Base-by-base conservation (phyloP, 2,113 vertebrate genomes). In the Colossoma macropomum region DNA sequence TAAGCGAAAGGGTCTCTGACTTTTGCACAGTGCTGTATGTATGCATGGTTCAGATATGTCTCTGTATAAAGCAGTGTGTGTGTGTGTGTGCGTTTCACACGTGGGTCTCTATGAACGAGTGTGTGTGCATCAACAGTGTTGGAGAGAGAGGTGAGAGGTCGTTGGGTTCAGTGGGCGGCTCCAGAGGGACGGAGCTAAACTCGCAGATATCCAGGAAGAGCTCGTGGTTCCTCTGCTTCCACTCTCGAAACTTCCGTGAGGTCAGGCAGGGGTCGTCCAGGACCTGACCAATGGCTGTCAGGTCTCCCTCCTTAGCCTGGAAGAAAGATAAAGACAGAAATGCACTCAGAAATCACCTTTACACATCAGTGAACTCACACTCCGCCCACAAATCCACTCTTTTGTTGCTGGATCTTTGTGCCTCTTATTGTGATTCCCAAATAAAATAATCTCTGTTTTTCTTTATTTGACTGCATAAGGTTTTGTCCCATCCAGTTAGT, bases 71-170 rank as follows among this genome's bases (percentile, higher is more conserved):
- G 48, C 48, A 16, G 15, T 63, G 50, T 62, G 78, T 17, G 69
- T 81, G 78, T 71, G 59, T 70, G 63, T 50, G 23, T 45, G 70
- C 34, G 30, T 83, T 60, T 95, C 94, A 97, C 90, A 96, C 95
- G 0, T 97, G 95, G 5, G 95, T 97, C 92, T 97, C 96, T 54
- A 97, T 98, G 93, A 97, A 96, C 75, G 97, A 97, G 91, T 97
- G 95, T 25, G 95, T 97, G 89, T 96, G 97, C 86, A 95, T 95
- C 91, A 96, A 94, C 90, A 95, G 89, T 6, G 94, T 94, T 0
- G 96, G 95, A 50, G 89, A 92, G 79, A 96, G 93, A 60, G 92
- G 92, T 59, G 93, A 93, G 59, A 95, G 95, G 91, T 97, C 95
- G 79, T 94, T 95, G 74, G 94, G 93, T 84, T 95, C 96, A 0